Percentiles rank a stretch among this genome's conserved stretches.
Evolutionary conservation across 2,888 invertebrate genomes (phyloP).

Genomic region (Celastrina argiolus): DNA sequence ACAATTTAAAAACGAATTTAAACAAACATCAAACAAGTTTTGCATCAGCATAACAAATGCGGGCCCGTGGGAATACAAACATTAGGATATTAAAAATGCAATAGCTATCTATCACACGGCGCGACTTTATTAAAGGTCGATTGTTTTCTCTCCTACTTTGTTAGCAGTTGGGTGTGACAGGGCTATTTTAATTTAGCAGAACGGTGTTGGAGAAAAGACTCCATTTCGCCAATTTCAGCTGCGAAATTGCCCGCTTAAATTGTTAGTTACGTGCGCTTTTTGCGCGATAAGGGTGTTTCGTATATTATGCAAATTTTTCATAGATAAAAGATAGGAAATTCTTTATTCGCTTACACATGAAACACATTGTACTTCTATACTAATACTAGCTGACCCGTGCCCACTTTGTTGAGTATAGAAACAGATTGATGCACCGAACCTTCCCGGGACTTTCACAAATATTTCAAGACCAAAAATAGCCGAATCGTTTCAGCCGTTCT

Average conservation of each 20-base stretch:
- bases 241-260: not conserved
- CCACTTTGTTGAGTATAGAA: no score
- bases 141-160: conserved; percentile 20
- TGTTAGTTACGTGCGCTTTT: not conserved
- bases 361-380: no score
- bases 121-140: conserved; percentile 23
- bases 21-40: conserved; percentile 15
- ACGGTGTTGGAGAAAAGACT: not conserved
- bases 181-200: conserved; percentile 21
- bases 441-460: no score
- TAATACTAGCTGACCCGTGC: no score
- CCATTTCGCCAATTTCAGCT: conserved; percentile 6
- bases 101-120: conserved; percentile 27
- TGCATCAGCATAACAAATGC: conserved; percentile 28
- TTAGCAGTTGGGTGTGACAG: conserved; percentile 22
- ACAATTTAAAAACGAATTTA: not conserved
- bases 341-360: not conserved
- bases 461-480: no score
- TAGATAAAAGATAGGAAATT: not conserved
- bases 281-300: not conserved
- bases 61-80: conserved; percentile 41
- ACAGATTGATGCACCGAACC: no score
- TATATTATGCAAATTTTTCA: not conserved
- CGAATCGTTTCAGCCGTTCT: no score
- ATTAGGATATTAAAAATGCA: conserved; percentile 59